Percentiles rank a stretch among this genome's conserved stretches.
These are phyloP conservation scores for Zophobas morio DNA, from an alignment of 1,140 invertebrate species.

Conservation along the genomic window DNA sequence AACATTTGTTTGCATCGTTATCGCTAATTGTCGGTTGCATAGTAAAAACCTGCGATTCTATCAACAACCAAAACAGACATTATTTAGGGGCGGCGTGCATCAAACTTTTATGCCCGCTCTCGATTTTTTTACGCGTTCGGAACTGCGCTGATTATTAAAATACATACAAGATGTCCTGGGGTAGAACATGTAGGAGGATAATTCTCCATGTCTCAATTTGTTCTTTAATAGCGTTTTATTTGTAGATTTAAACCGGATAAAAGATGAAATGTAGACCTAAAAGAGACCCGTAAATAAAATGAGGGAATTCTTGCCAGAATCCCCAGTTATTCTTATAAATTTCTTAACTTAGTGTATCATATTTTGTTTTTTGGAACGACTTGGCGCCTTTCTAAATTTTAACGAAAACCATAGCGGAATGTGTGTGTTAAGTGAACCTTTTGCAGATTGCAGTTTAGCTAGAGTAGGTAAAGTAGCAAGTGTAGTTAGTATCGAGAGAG, in stretches of 20 bases:
- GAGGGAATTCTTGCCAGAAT: neutral
- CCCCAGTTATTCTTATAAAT: neutral
- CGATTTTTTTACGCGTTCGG: no score
- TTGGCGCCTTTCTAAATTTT: no score
- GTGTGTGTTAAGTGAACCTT: neutral
- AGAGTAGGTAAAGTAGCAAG: constrained; percentile 32
- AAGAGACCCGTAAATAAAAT: no score
- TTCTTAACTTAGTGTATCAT: neutral
- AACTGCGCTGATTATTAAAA: no score
- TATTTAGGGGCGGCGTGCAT: neutral
- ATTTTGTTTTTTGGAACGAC: no score
- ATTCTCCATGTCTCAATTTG: no score
- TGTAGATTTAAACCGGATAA: no score
- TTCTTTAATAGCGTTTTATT: no score
- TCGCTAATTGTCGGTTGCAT: neutral
- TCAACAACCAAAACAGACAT: constrained; percentile 14
- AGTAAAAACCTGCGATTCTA: constrained; percentile 3
- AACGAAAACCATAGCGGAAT: no score
- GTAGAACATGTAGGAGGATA: no score
- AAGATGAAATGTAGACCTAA: no score
- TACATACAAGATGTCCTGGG: no score
- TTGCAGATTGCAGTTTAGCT: neutral
- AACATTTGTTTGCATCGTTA: neutral
- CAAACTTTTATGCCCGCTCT: neutral
- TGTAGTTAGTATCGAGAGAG: constrained; percentile 46